Base-by-base conservation (phyloP, 2,797 vertebrate genomes). In the Odontamblyopus rebecca region DNA sequence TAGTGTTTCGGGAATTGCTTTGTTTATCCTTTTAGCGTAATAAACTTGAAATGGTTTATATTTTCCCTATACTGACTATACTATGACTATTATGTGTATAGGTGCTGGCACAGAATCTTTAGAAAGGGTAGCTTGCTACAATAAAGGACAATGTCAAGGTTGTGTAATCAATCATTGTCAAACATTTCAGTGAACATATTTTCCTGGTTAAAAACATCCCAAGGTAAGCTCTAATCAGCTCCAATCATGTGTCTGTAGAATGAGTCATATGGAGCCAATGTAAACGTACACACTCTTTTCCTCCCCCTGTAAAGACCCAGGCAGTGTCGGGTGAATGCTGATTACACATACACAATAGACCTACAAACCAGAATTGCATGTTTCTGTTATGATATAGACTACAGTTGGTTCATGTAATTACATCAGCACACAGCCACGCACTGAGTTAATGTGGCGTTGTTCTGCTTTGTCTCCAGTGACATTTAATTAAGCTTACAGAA, bases 401-500 rank as follows among this genome's bases (percentile, higher is more conserved):
- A 5, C 16, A 38, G 61, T 38, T 38, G 23, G 29, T 67, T 53
- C 7, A 38, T 38, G 5, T 63, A 68, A 35, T 67, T 56, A 19
- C 75, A 41, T 50, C 26, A 64, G 29, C 32, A 64, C 35, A 59
- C n/a, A 27, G 57, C 54, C 51, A 67, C 15, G 48, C 54, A 32
- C 69, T 69, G 30, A 59, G 64, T 32, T 65, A 59, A 23, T 54
- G 44, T 15, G 19, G 68, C 62, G 50, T 78, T 70, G 82, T 78
- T 77, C 66, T 38, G 35, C 68, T 63, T 35, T 53, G 77, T 56
- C 65, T 41, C 62, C 71, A 73, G 53, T 89, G 86, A 88, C 84
- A 86, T 88, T 86, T 86, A 88, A 86, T 89, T 82, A 86, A 76
- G 70, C 78, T 78, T 41, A 0, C 51, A 71, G 74, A 65, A 9